A percentile compares a stretch with the other conserved stretches of the same genome.
phyloP scores from a whole-genome alignment of 2,888 invertebrate species.

The Thymelicus sylvestris region DNA sequence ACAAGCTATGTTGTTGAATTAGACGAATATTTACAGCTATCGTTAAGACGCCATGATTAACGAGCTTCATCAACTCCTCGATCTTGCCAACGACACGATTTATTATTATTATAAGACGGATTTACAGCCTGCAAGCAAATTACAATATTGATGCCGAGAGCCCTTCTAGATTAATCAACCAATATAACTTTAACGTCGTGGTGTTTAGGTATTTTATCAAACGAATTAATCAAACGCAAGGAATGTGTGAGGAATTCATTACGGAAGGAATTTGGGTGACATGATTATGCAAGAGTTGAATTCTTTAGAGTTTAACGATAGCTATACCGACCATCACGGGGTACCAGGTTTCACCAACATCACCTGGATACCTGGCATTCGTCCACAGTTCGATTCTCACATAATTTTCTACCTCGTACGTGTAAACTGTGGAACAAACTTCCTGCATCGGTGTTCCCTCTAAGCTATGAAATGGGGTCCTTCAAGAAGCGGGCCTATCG shows the following conservation, averaged over 20 bases:
- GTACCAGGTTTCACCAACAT: no score
- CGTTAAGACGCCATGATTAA: conserved; percentile 42
- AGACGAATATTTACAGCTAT: conserved; percentile 39
- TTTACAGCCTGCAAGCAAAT: conserved; percentile 43
- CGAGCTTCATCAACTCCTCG: conserved; percentile 39
- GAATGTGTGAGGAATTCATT: not conserved
- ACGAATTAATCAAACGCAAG: conserved; percentile 12
- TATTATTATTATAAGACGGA: conserved; percentile 41
- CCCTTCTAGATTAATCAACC: conserved; percentile 27
- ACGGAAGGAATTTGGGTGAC: no score
- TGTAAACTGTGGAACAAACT: no score
- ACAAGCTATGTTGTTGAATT: not conserved
- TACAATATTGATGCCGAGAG: conserved; percentile 43
- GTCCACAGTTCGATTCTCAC: no score
- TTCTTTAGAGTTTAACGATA: no score
- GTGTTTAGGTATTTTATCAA: conserved; percentile 19
- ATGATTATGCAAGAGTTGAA: no score
- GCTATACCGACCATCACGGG: no score
- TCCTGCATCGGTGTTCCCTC: no score
- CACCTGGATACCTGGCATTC: no score
- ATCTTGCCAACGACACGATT: conserved; percentile 42
- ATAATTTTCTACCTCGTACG: no score
- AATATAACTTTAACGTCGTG: conserved; percentile 22
- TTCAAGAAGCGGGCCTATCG: no score
- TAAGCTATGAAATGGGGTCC: no score